Evolutionary conservation across 2,113 vertebrate species (phyloP).

Genomic region (Tragelaphus buxtoni): DNA sequence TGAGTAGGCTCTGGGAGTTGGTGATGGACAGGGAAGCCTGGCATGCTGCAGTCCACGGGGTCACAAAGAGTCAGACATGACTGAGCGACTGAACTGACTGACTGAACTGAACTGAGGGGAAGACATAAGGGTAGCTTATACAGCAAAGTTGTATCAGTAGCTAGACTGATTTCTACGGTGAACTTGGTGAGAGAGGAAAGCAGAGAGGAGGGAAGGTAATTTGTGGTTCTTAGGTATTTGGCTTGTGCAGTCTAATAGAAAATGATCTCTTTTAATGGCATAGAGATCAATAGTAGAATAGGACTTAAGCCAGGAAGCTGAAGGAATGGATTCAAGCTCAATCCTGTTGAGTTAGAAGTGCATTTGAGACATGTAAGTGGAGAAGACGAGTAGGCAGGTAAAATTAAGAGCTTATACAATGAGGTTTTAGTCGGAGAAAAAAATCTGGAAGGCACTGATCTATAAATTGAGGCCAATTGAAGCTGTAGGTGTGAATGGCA

Average conservation of each 20-base stretch:
- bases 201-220: not conserved
- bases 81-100: not conserved
- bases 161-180: not conserved
- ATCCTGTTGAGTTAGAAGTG: not conserved
- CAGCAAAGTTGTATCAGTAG: not conserved
- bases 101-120: not conserved
- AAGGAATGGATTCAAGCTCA: conserved; percentile 21
- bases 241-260: not conserved
- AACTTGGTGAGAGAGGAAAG: not conserved
- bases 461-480: not conserved
- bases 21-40: not conserved
- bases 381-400: not conserved
- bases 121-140: not conserved
- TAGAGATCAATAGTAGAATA: not conserved
- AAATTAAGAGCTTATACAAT: conserved; percentile 24
- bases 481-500: not conserved
- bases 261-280: not conserved
- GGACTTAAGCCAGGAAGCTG: not conserved
- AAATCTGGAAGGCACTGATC: not conserved
- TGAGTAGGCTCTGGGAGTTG: not conserved
- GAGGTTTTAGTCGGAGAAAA: not conserved
- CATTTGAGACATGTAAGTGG: not conserved
- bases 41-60: not conserved
- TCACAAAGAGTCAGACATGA: not conserved
- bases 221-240: not conserved